Percentiles rank a stretch among this genome's conserved stretches.
Conservation (phyloP, 2,113 vertebrate genomes). For the Meleagris gallopavo region DNA sequence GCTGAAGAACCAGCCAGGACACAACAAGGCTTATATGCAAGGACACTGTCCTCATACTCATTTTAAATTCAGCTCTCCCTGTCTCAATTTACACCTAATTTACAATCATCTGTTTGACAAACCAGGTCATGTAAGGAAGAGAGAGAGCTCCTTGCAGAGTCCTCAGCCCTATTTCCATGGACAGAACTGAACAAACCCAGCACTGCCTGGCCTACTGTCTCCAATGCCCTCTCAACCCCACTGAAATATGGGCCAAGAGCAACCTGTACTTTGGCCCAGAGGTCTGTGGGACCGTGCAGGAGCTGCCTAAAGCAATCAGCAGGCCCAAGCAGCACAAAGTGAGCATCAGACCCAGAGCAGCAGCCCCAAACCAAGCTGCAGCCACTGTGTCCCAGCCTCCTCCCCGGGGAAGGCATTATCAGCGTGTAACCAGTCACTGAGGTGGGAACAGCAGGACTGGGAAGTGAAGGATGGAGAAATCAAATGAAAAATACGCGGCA, state of each 20-base stretch:
- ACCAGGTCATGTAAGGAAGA: neutral
- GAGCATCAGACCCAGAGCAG: neutral
- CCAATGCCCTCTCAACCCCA: neutral
- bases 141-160: neutral
- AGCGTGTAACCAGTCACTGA: conserved; percentile 25
- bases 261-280: neutral
- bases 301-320: neutral
- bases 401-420: conserved; percentile 30
- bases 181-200: neutral
- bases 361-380: conserved; percentile 7
- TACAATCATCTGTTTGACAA: accelerated
- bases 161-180: accelerated
- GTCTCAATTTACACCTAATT: neutral
- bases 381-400: neutral
- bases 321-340: neutral
- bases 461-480: conserved; percentile 26
- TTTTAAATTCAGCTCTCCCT: neutral
- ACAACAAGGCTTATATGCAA: neutral
- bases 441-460: conserved; percentile 14
- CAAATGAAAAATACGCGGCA: conserved; percentile 74
- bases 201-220: accelerated
- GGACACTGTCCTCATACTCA: accelerated
- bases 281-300: neutral
- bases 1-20: neutral
- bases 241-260: neutral